Percentiles rank a stretch among this genome's conserved stretches.
Conservation (phyloP, 1,140 invertebrate species). For the Zaprionus ghesquierei region DNA sequence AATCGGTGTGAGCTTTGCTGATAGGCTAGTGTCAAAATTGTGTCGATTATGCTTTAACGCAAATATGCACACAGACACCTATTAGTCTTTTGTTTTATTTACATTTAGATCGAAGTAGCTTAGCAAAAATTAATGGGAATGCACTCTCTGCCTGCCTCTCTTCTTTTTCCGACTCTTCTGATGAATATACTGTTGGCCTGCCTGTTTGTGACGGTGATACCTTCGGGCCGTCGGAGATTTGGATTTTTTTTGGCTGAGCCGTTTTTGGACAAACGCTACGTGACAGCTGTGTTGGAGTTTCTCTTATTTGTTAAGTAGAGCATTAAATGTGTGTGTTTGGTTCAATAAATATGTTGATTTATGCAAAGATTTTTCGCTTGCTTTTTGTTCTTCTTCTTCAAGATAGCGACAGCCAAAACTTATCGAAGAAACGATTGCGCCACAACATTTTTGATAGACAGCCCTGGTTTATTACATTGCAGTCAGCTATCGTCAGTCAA, state of each 20-base stretch:
- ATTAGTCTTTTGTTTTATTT: conserved; percentile 28
- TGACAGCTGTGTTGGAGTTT: conserved; percentile 47
- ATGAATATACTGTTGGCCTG: conserved; percentile 28
- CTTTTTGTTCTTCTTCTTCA: conserved; percentile 74
- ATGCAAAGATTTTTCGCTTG: conserved; percentile 70
- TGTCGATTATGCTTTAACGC: not conserved
- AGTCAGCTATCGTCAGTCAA: not conserved
- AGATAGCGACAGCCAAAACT: conserved; percentile 43
- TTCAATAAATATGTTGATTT: conserved; percentile 46
- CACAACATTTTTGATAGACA: conserved; percentile 25
- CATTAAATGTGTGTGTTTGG: conserved; percentile 35
- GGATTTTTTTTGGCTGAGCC: conserved; percentile 52
- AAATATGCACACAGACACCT: not conserved
- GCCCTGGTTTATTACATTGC: conserved; percentile 16
- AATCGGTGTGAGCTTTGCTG: too few species aligned
- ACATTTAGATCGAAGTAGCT: conserved; percentile 43
- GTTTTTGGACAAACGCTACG: conserved; percentile 34
- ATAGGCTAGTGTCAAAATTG: conserved; percentile 1
- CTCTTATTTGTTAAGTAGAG: conserved; percentile 40
- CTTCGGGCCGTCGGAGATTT: conserved; percentile 51
- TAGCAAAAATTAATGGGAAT: conserved; percentile 12
- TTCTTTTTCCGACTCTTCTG: not conserved
- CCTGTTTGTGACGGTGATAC: conserved; percentile 32
- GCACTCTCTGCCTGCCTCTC: conserved; percentile 33
- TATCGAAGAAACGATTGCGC: conserved; percentile 42